Conservation (phyloP, 2,113 vertebrate species). For the Catharus minimus region DNA sequence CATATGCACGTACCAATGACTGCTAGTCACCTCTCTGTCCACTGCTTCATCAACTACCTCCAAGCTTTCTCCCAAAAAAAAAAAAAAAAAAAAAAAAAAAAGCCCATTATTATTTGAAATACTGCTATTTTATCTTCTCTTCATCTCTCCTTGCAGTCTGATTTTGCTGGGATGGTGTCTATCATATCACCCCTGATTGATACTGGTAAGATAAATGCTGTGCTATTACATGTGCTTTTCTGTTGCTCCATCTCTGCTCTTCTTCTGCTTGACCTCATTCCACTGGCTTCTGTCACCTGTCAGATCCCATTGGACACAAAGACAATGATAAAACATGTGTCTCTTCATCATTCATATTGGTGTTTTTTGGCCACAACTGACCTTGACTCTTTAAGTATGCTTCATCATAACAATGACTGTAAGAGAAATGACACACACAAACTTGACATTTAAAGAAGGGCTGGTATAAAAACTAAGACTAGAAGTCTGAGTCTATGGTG, state of each 20-base stretch:
- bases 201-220: background rate
- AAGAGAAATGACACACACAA: background rate
- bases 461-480: background rate
- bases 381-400: background rate
- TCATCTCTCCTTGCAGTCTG: background rate
- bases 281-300: conserved; percentile 10
- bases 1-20: background rate
- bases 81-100: background rate
- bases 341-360: background rate
- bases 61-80: background rate
- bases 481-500: background rate
- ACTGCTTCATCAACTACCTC: background rate
- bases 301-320: conserved; percentile 12
- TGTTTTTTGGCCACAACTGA: background rate
- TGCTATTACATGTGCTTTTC: background rate
- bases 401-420: background rate
- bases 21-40: background rate
- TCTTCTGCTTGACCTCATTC: conserved; percentile 17
- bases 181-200: background rate
- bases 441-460: background rate
- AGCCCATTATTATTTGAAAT: background rate
- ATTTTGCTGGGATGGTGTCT: background rate
- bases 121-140: background rate
- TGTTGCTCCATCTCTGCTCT: background rate
- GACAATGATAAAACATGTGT: background rate